Evolutionary conservation across 2,113 vertebrate genomes (phyloP).

Genomic region (mouse (Mus musculus)): GRCm39 chr2:26885001-26885500

Average conservation of each 20-base stretch:
- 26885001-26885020: too few relatives aligned
- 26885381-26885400: not conserved
- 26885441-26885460: rapidly evolving
- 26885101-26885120: not conserved
- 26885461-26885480: not conserved
- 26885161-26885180: not conserved
- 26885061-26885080: too few relatives aligned
- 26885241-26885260: not conserved
- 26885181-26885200: not conserved
- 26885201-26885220: too few relatives aligned
- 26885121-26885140: too few relatives aligned
- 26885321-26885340: not conserved
- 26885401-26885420: not conserved
- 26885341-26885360: not conserved
- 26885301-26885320: not conserved
- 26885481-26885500: not conserved
- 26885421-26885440: not conserved
- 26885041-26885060: too few relatives aligned
- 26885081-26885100: too few relatives aligned
- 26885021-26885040: too few relatives aligned
- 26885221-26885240: not conserved
- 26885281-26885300: not conserved
- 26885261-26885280: rapidly evolving
- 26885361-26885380: not conserved
- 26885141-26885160: rapidly evolving